phyloP scores from a whole-genome alignment of 2,888 invertebrate species.

The Eueremaeus valkanovi region DNA sequence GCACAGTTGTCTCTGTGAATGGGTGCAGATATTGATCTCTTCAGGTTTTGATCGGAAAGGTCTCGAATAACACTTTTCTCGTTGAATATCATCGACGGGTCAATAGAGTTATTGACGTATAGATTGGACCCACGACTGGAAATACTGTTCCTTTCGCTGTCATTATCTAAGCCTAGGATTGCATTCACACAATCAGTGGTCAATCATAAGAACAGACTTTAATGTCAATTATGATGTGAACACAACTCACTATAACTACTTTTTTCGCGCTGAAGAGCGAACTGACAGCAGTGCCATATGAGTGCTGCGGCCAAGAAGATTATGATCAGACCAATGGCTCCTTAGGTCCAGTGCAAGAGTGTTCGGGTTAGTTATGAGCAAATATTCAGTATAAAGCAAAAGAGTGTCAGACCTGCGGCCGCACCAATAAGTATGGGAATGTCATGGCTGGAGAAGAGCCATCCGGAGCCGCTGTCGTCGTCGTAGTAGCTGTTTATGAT shows the following conservation, averaged over 20 bases:
- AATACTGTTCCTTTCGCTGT: slow-evolving; percentile 33
- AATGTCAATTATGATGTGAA: neutral
- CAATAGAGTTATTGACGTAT: slow-evolving; percentile 2
- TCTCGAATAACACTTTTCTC: neutral
- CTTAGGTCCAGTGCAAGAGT: slow-evolving; percentile 38
- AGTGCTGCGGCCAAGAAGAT: slow-evolving; percentile 44
- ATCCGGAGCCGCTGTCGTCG: slow-evolving; percentile 42
- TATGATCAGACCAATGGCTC: slow-evolving; percentile 45
- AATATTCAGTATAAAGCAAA: neutral
- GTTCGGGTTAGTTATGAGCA: neutral
- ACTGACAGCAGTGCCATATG: slow-evolving; percentile 46
- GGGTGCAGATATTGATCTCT: slow-evolving; percentile 32
- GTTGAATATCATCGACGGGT: neutral
- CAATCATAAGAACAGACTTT: neutral
- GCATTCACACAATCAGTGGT: neutral
- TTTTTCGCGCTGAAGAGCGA: slow-evolving; percentile 43
- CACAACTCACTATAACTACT: slow-evolving; percentile 43
- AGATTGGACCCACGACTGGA: slow-evolving; percentile 15
- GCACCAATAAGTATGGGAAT: slow-evolving; percentile 46
- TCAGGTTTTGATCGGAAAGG: slow-evolving; percentile 4
- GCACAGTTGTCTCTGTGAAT: slow-evolving; percentile 16
- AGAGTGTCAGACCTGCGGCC: slow-evolving; percentile 42
- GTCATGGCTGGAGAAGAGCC: slow-evolving; percentile 44
- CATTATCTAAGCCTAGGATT: slow-evolving; percentile 31
- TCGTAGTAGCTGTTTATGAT: slow-evolving; percentile 37